Evolutionary conservation across 2,113 vertebrate species (phyloP), one percentile per base, ranked within the genome.

Genomic region (Sylvilagus bachmani): DNA sequence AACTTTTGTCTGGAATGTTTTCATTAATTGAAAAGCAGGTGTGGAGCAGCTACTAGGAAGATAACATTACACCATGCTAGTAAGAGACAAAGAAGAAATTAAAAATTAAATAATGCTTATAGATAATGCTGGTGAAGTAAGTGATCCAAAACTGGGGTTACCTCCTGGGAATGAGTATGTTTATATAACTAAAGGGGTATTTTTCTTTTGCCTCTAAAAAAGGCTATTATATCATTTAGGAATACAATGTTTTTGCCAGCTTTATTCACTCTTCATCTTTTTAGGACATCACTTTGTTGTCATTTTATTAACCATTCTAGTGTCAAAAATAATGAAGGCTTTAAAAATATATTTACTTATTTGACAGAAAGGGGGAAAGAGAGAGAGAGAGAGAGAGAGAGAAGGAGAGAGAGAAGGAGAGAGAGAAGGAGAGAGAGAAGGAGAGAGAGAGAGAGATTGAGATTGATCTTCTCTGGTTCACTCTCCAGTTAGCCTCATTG

Each of bases 1-100:
- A 71, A 77, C 17, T 90, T 88, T 88, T 75, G 51, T 73, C 86
- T 86, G 62, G 53, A 96, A 90, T 91, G 27, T 69, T 93, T 91
- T 94, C 33, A 75, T 88, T 92, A 33, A 55, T 75, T 91, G 36
- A 73, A 70, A 93, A 73, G 79, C 51, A 96, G 74, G 55, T 66
- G 21, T 83, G 29, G 38, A 86, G 44, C 44, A 89, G 58, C 49
- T 80, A 67, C 29, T 31, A n/a, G 55, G 6, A 3, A 61, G 71
- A 79, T 89, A 74, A 62, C 3, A 27, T 86, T 89, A 69, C 21
- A 75, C 31, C 36, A 27, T 69, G 13, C 29, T 36, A 17, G 55
- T 69, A 62, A 64, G n/a, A 90, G 55, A 78, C 31, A 83, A 78
- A 86, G 89, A 29, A 27, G 31, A 86, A 85, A 77, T 90, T 92